Evolutionary conservation across 2,888 invertebrate genomes (phyloP).

Genomic region (Drosophila macrospina): DNA sequence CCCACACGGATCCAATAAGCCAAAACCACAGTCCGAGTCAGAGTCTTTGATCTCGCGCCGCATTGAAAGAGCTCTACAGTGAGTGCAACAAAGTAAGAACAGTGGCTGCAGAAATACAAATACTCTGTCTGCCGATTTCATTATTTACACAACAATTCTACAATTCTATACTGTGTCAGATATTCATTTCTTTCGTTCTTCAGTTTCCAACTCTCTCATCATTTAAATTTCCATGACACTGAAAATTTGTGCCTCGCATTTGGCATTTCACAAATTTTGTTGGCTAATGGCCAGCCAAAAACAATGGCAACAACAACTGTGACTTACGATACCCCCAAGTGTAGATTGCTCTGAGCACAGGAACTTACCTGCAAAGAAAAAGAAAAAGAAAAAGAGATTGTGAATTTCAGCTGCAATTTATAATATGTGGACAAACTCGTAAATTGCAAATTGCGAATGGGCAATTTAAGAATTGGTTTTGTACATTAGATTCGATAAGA

Average conservation of each 20-base stretch:
- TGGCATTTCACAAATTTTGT: constrained; percentile 42
- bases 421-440: constrained; percentile 24
- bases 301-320: constrained; percentile 17
- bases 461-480: constrained; percentile 32
- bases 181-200: not conserved
- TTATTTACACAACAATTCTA: constrained; percentile 50
- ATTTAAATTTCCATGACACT: constrained; percentile 31
- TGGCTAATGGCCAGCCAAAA: constrained; percentile 51
- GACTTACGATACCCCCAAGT: constrained; percentile 65
- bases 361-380: constrained; percentile 69
- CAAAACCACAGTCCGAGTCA: constrained; percentile 13
- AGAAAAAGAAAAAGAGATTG: constrained; percentile 37
- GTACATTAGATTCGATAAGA: constrained; percentile 25
- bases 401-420: constrained; percentile 39
- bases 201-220: constrained; percentile 17
- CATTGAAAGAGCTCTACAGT: constrained; percentile 20
- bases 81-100: constrained; percentile 27
- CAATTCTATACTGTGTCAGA: constrained; percentile 18
- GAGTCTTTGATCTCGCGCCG: constrained; percentile 56
- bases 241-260: constrained; percentile 30
- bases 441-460: constrained; percentile 32
- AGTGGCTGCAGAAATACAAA: constrained; percentile 59
- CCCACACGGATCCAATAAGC: constrained; percentile 19
- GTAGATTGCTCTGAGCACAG: constrained; percentile 38
- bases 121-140: constrained; percentile 51